Evolutionary conservation across 2,888 invertebrate species (phyloP).

Genomic region (Autographa gamma): DNA sequence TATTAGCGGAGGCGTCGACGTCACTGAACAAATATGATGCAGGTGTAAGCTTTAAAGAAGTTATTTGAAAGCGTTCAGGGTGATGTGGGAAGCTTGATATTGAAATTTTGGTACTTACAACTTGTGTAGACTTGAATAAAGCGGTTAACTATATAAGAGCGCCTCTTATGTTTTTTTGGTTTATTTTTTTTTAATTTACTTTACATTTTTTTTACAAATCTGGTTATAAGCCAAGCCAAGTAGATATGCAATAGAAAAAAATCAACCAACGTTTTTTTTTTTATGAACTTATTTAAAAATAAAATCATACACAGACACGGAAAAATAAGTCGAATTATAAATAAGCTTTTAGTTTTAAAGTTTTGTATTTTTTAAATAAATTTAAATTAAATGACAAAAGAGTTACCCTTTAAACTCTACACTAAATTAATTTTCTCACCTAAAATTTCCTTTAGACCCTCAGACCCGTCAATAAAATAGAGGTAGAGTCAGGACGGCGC

Average conservation of each 20-base stretch:
- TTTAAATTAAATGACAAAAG: background rate
- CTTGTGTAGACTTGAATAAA: too few species aligned
- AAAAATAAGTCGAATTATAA: too few species aligned
- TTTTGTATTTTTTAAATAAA: background rate
- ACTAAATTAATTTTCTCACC: background rate
- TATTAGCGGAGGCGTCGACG: constrained; percentile 74
- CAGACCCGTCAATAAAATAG: constrained; percentile 8
- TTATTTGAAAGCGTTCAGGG: background rate
- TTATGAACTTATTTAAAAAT: too few species aligned
- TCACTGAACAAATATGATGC: constrained; percentile 48
- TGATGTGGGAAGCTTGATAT: background rate
- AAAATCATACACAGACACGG: too few species aligned
- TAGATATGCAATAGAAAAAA: too few species aligned
- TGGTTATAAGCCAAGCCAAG: too few species aligned
- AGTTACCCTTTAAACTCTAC: background rate
- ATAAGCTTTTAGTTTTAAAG: too few species aligned
- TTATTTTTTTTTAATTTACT: too few species aligned
- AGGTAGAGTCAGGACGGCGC: background rate
- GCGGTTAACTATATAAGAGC: too few species aligned
- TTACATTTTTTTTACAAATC: too few species aligned
- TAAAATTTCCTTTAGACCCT: background rate
- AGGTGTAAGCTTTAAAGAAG: constrained; percentile 24
- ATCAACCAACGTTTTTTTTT: too few species aligned
- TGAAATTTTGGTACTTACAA: background rate
- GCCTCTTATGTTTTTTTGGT: too few species aligned